These are phyloP conservation scores for Apogon talboti DNA, from an alignment of 2,797 vertebrate species.

Conservation along the genomic window DNA sequence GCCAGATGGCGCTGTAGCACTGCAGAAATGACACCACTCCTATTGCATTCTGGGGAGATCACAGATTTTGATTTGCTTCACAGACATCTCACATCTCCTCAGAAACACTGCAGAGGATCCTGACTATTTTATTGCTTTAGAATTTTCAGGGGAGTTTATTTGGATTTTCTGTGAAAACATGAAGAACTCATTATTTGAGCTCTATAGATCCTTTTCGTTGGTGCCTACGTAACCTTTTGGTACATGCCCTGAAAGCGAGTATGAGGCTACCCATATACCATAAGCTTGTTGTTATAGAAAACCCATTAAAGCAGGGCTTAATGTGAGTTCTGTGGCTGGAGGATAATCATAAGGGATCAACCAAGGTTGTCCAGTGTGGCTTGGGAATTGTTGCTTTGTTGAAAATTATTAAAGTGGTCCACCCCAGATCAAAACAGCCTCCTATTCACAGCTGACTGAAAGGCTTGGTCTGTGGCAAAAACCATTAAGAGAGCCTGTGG, in stretches of 20 bases:
- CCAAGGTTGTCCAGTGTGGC: slow-evolving; percentile 60
- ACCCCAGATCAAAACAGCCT: slow-evolving; percentile 66
- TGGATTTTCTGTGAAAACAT: slow-evolving; percentile 1
- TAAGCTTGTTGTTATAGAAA: slow-evolving; percentile 33
- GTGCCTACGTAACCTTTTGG: slow-evolving; percentile 19
- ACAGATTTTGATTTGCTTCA: slow-evolving; percentile 44
- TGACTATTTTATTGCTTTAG: slow-evolving; percentile 26
- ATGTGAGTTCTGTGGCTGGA: slow-evolving; percentile 46
- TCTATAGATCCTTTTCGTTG: background rate
- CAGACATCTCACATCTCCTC: slow-evolving; percentile 30
- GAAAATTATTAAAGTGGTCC: slow-evolving; percentile 69
- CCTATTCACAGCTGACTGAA: slow-evolving; percentile 76
- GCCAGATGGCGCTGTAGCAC: slow-evolving; percentile 73
- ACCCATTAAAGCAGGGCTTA: slow-evolving; percentile 31
- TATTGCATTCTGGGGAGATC: slow-evolving; percentile 30
- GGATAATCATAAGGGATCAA: slow-evolving; percentile 62
- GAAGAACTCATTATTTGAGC: background rate
- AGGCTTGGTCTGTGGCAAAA: slow-evolving; percentile 73
- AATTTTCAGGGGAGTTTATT: background rate
- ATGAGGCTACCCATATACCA: slow-evolving; percentile 14
- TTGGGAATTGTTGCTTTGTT: slow-evolving; percentile 70
- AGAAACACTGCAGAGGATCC: slow-evolving; percentile 24
- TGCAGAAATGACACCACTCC: background rate
- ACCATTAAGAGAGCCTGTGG: slow-evolving; percentile 74
- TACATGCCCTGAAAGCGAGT: slow-evolving; percentile 17